Conservation (phyloP, 2,113 vertebrate species). For the Sinocyclocheilus rhinocerous region DNA sequence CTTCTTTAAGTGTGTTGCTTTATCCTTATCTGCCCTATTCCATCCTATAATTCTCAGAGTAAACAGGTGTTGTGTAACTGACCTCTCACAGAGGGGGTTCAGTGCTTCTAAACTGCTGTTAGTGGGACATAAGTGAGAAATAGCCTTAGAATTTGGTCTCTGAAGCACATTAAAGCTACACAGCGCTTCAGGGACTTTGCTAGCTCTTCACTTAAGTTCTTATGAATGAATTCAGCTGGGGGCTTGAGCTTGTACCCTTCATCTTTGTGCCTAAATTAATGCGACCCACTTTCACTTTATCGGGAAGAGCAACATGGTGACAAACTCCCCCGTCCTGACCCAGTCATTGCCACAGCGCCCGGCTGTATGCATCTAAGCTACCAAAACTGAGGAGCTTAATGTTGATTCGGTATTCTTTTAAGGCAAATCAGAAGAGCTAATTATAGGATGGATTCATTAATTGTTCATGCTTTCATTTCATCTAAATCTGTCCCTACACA, state of each 20-base stretch:
- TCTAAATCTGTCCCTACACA: constrained; percentile 9
- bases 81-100: neutral
- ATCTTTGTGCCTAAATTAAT: constrained; percentile 41
- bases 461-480: neutral
- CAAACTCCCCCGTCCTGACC: neutral
- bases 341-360: neutral
- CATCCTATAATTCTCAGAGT: neutral
- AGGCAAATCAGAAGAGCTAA: neutral
- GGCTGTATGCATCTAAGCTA: neutral
- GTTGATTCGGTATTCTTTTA: neutral
- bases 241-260: constrained; percentile 24
- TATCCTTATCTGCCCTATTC: neutral
- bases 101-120: constrained; percentile 21
- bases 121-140: constrained; percentile 20
- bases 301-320: constrained; percentile 19
- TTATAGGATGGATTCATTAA: constrained; percentile 1
- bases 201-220: constrained; percentile 31
- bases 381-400: constrained; percentile 15
- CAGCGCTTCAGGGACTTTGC: constrained; percentile 8
- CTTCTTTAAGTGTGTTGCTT: neutral
- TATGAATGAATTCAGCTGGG: constrained; percentile 32
- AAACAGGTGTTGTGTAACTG: constrained; percentile 32
- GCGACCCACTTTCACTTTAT: constrained; percentile 38
- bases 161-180: constrained; percentile 25
- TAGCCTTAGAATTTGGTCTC: constrained; percentile 7